These are phyloP conservation scores for Notocelia uddmanniana DNA, from an alignment of 2,888 invertebrate species.

Conservation along the genomic window DNA sequence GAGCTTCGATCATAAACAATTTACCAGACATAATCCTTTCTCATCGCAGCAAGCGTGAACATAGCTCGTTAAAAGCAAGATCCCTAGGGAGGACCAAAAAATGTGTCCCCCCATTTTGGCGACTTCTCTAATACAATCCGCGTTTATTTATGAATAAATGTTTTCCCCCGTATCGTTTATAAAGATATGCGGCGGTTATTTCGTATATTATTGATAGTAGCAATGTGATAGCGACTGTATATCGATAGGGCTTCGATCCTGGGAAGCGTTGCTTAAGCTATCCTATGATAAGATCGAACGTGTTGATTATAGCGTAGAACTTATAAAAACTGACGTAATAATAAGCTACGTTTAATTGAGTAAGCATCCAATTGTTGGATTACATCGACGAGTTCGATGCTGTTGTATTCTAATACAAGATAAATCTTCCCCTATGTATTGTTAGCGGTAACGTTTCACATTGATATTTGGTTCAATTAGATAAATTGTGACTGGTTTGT, in stretches of 20 bases:
- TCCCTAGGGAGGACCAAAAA: conserved; percentile 73
- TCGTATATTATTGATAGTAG: conserved; percentile 48
- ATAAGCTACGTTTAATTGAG: conserved; percentile 27
- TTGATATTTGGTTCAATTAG: too few species aligned
- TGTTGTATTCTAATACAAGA: neutral
- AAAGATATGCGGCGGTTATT: conserved; percentile 46
- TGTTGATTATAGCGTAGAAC: conserved; percentile 49
- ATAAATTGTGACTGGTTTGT: too few species aligned
- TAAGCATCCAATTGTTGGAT: conserved; percentile 16
- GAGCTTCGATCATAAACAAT: conserved; percentile 35
- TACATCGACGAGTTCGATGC: neutral
- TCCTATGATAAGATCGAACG: conserved; percentile 55
- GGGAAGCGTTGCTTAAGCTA: conserved; percentile 43
- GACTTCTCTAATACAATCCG: conserved; percentile 48
- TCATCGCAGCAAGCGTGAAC: conserved; percentile 72
- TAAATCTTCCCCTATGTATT: neutral
- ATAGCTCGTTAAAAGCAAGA: conserved; percentile 63
- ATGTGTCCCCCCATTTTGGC: conserved; percentile 69
- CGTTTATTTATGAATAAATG: conserved; percentile 50
- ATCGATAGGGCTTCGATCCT: conserved; percentile 37
- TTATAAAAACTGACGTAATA: conserved; percentile 44
- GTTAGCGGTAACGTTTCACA: neutral
- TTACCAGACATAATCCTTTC: conserved; percentile 75
- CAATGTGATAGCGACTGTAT: conserved; percentile 44
- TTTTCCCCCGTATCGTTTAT: conserved; percentile 44